Conservation (phyloP, 2,113 vertebrate species). For the human (Homo sapiens) region DNA sequence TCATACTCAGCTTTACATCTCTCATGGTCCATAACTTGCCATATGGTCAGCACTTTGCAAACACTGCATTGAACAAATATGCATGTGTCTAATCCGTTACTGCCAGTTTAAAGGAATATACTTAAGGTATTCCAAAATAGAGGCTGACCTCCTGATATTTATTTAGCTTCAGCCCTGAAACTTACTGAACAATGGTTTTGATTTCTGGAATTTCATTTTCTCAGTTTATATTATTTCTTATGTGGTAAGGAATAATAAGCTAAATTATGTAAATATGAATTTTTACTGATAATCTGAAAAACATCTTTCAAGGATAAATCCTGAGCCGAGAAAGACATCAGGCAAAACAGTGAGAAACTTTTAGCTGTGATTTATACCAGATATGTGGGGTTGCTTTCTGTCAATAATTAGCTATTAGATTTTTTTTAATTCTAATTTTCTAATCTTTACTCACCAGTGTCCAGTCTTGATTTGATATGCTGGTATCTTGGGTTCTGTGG, state of each 20-base stretch:
- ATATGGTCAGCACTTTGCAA: background rate
- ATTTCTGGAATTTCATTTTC: conserved; percentile 37
- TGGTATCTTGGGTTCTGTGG: conserved; percentile 93
- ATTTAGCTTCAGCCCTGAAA: background rate
- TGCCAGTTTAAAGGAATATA: background rate
- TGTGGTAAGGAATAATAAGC: background rate
- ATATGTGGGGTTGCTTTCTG: background rate
- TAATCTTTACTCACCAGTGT: conserved; percentile 88
- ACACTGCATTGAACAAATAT: background rate
- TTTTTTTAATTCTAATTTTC: background rate
- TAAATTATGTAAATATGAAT: background rate
- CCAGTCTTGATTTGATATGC: conserved; percentile 91
- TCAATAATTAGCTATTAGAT: background rate
- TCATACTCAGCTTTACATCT: conserved; percentile 34
- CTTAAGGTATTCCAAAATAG: background rate
- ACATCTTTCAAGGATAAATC: conserved; percentile 22
- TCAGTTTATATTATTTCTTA: conserved; percentile 37
- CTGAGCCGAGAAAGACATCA: conserved; percentile 19
- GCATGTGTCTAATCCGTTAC: background rate
- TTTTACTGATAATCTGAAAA: conserved; percentile 29
- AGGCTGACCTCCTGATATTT: background rate
- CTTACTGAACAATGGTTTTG: background rate
- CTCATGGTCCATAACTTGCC: background rate
- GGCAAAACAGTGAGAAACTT: conserved; percentile 9
- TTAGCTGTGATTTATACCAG: background rate